phyloP scores from a whole-genome alignment of 2,113 vertebrate species.

The Lota lota region DNA sequence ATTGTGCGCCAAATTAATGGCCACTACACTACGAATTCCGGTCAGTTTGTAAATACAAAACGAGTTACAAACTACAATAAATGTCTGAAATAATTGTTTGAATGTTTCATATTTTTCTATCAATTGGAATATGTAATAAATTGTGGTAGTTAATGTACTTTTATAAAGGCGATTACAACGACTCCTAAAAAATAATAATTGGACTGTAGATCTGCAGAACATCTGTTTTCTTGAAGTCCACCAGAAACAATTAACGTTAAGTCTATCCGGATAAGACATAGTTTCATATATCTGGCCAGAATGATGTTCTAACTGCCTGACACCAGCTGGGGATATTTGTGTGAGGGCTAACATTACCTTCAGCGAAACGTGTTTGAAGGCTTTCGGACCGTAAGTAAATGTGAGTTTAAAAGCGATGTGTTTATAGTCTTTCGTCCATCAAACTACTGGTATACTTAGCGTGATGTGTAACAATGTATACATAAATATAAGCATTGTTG shows the following conservation, averaged over 20 bases:
- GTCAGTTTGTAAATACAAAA: too few relatives aligned
- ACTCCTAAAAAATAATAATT: neutral
- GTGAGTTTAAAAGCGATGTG: conserved; percentile 43
- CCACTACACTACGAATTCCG: too few relatives aligned
- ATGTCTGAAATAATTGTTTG: too few relatives aligned
- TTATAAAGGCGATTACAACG: neutral
- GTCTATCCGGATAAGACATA: neutral
- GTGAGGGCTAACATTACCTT: too few relatives aligned
- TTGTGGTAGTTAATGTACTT: too few relatives aligned
- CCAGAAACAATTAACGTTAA: neutral
- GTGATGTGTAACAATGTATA: neutral
- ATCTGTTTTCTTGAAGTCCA: neutral
- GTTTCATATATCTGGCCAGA: neutral
- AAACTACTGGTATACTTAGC: neutral
- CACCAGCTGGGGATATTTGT: too few relatives aligned
- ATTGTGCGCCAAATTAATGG: conserved; percentile 33
- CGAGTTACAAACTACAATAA: too few relatives aligned
- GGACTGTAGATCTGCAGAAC: conserved; percentile 19
- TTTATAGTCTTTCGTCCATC: neutral
- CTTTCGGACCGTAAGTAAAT: conserved; percentile 31
- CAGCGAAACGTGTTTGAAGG: conserved; percentile 40
- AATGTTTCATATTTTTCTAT: too few relatives aligned
- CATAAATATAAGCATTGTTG: too few relatives aligned
- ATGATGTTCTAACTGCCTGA: neutral
- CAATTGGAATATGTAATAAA: too few relatives aligned